These are phyloP conservation scores for Philaethria dido DNA, from an alignment of 2,888 invertebrate genomes.

Conservation along the genomic window DNA sequence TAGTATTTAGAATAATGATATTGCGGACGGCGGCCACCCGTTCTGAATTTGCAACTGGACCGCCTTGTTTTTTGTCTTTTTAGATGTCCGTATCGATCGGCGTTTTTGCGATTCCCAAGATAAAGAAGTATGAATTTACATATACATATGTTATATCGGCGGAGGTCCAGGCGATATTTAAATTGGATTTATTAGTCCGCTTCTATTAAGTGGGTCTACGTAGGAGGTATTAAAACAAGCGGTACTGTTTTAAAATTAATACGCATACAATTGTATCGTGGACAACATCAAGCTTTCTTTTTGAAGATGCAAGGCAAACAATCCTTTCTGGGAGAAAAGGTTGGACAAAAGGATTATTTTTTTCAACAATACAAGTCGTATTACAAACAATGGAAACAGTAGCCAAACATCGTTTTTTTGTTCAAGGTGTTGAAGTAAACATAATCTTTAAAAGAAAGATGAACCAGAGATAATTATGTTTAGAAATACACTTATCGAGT, in stretches of 20 bases:
- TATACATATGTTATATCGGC: slow-evolving; percentile 82
- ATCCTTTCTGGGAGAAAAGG: slow-evolving; percentile 59
- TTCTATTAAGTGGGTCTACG: slow-evolving; percentile 69
- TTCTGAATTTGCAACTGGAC: slow-evolving; percentile 74
- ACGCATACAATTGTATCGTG: slow-evolving; percentile 37
- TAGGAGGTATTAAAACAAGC: slow-evolving; percentile 61
- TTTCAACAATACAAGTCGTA: slow-evolving; percentile 69
- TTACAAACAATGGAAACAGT: slow-evolving; percentile 72
- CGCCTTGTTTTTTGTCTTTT: slow-evolving; percentile 61
- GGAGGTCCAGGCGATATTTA: slow-evolving; percentile 77
- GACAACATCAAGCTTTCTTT: slow-evolving; percentile 42
- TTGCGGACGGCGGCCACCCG: slow-evolving; percentile 77
- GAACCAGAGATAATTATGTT: slow-evolving; percentile 64
- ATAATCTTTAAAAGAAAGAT: slow-evolving; percentile 62
- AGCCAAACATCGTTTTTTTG: slow-evolving; percentile 63
- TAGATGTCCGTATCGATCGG: slow-evolving; percentile 67
- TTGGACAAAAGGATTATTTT: slow-evolving; percentile 59
- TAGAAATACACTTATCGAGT: slow-evolving; percentile 62
- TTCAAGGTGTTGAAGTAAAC: slow-evolving; percentile 51
- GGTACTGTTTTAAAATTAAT: slow-evolving; percentile 42
- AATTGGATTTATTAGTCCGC: slow-evolving; percentile 82
- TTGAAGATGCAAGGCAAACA: slow-evolving; percentile 51
- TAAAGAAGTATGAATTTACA: slow-evolving; percentile 83
- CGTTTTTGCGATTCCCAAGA: slow-evolving; percentile 80
- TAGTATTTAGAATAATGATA: slow-evolving; percentile 80